Percentiles rank a stretch among this genome's conserved stretches.
Conservation (phyloP, 2,113 vertebrate genomes). For the Etheostoma spectabile region DNA sequence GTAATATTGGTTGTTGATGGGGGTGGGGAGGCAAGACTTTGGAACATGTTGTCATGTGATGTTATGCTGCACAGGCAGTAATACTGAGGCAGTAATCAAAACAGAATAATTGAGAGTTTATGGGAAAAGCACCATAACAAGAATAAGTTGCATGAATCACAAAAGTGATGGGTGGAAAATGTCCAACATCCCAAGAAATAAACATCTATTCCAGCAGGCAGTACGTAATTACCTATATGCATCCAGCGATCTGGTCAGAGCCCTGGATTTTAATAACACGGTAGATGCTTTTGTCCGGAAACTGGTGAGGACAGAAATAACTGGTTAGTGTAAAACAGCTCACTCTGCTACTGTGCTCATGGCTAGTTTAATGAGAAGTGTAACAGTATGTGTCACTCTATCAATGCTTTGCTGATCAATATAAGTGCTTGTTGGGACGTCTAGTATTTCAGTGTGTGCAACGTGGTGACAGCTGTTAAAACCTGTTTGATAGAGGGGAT, state of each 20-base stretch:
- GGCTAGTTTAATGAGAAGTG: constrained; percentile 16
- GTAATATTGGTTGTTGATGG: constrained; percentile 12
- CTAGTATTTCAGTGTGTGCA: constrained; percentile 35
- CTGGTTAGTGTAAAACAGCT: neutral
- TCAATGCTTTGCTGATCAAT: constrained; percentile 32
- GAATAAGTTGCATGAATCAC: constrained; percentile 5
- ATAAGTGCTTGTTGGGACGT: constrained; percentile 17
- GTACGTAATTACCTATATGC: constrained; percentile 6
- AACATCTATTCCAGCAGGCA: constrained; percentile 16
- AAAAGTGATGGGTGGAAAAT: constrained; percentile 29
- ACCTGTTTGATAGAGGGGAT: neutral
- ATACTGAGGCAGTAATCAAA: constrained; percentile 31
- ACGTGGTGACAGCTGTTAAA: constrained; percentile 18
- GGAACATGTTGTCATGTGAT: constrained; percentile 20
- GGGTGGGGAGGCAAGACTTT: neutral
- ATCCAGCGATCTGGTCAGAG: constrained; percentile 23
- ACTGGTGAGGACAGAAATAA: neutral
- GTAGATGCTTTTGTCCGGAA: constrained; percentile 6
- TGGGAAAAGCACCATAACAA: constrained; percentile 14
- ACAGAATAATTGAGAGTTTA: constrained; percentile 5
- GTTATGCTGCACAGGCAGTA: constrained; percentile 1
- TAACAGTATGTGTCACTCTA: constrained; percentile 4
- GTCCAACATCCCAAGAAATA: constrained; percentile 23
- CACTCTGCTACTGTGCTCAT: neutral
- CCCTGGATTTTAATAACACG: constrained; percentile 14